Base-by-base conservation (phyloP, 1,140 invertebrate genomes). In the Nebria ingens region DNA sequence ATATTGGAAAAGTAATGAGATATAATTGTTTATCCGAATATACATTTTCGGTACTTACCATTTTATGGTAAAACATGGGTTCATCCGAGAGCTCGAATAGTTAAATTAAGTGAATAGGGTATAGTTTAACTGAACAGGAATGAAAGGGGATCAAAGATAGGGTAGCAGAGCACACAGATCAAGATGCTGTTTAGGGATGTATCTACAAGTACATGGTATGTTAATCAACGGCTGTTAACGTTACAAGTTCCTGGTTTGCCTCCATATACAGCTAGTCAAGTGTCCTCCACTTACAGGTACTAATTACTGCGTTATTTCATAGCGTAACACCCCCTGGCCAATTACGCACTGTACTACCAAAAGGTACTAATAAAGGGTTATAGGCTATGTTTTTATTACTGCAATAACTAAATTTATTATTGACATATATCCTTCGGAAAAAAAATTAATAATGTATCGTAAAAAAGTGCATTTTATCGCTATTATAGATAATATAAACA, bases 301-400 rank as follows among this genome's bases (percentile, higher is more conserved):
- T 17, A 45, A 45, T 45, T 45, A 45, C 17, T 17, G 4, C 4
- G 9, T 4, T 45, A 17, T 17, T 45, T 11, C 6, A 45, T 6
- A 17, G 3, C 4, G 3, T 3, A 12, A 11, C 6, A 17, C 40
- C 40, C 40, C 15, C 17, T 17, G 17, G 40, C n/a, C 6, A 11
- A 45, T 45, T 45, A 45, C 40, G 3, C 40, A 12, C 15, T 17
- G 9, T 17, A 45, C 40, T 45, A 45, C 40, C n/a, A n/a, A n/a
- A n/a, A n/a, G n/a, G 40, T 3, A 45, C 40, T 17, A 45, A 45
- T 17, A 45, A 45, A 17, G 40, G 40, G 9, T 11, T n/a, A n/a
- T n/a, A n/a, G n/a, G 17, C 40, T 45, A 17, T 45, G 40, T 45
- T 45, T 45, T 45, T 17, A 45, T 45, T 45, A 45, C 3, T 12